Percentiles rank a stretch among this genome's conserved stretches.
Conservation (phyloP, 2,888 invertebrate species). For the Neria commutata region DNA sequence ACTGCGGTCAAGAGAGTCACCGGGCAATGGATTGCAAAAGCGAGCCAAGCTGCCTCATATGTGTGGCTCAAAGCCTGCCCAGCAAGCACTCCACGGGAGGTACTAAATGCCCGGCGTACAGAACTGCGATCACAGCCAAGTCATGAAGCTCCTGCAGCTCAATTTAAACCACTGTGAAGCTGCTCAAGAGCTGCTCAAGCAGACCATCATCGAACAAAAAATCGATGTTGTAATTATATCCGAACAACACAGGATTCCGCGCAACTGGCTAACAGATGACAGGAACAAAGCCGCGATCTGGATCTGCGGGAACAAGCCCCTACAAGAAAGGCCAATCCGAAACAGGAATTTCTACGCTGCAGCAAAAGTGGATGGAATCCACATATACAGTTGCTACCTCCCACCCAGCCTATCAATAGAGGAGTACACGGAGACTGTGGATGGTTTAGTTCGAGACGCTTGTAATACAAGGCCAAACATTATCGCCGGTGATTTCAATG, state of each 20-base stretch:
- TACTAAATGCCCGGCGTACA: too few relatives aligned
- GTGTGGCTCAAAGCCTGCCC: too few relatives aligned
- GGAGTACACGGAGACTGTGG: background rate
- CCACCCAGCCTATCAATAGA: background rate
- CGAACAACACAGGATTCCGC: constrained; percentile 3
- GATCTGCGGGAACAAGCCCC: background rate
- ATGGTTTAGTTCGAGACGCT: background rate
- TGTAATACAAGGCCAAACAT: background rate
- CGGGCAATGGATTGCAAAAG: too few relatives aligned
- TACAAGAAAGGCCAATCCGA: background rate
- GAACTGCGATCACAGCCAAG: too few relatives aligned
- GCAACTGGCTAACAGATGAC: background rate
- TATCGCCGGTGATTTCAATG: background rate
- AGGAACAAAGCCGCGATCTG: constrained; percentile 2
- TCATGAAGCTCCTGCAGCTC: too few relatives aligned
- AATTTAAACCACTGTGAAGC: constrained; percentile 20
- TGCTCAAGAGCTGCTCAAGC: constrained; percentile 12
- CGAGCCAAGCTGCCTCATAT: too few relatives aligned
- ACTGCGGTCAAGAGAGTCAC: too few relatives aligned
- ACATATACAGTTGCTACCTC: constrained; percentile 5
- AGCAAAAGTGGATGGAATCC: background rate
- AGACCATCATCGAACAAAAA: background rate
- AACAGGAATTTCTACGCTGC: constrained; percentile 8
- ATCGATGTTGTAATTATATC: constrained; percentile 4
- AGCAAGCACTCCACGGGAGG: too few relatives aligned